Base-by-base conservation (phyloP, 1,140 invertebrate species). In the Monomorium pharaonis region DNA sequence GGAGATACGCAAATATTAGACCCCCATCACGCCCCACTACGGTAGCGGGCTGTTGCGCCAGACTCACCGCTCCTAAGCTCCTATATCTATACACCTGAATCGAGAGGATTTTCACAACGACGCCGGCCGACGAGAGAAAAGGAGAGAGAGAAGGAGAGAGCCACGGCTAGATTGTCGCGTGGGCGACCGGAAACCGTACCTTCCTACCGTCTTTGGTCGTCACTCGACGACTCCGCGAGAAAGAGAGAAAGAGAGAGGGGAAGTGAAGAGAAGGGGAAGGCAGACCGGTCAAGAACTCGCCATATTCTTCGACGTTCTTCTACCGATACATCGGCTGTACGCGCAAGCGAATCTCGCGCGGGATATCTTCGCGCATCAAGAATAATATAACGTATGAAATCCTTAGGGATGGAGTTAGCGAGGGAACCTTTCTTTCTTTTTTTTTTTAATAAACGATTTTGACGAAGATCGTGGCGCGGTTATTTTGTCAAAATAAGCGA, bases 141-240 rank as follows among this genome's bases (percentile, higher is more conserved):
- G 49, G 18, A 69, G 67, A 56, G 77, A 62, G 77, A 78, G 60
- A 78, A 18, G 16, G 44, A 87, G 88, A 85, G 89, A 89, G 89
- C 84, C 85, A 88, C 84, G 92, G 90, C 92, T 93, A 93, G 93
- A 91, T 90, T 90, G 90, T 91, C 90, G 93, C 90, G 93, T 94
- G 93, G 93, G 93, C 92, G 93, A 94, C 93, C 93, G 93, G 93
- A 94, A 94, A 94, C 93, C 93, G 91, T 94, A 93, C 93, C 93
- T 94, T 92, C 93, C 93, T 94, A 93, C 93, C 93, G 93, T 94
- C 93, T 94, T 94, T 94, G 92, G 89, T 91, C 89, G 89, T 91
- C 89, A 91, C 89, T 91, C 86, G 86, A 86, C 86, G 93, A 89
- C 88, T 87, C 81, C 74, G 37, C 42, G 33, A 78, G 75, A 30